Conservation (phyloP, 2,888 invertebrate species). For the Polietes domitor region DNA sequence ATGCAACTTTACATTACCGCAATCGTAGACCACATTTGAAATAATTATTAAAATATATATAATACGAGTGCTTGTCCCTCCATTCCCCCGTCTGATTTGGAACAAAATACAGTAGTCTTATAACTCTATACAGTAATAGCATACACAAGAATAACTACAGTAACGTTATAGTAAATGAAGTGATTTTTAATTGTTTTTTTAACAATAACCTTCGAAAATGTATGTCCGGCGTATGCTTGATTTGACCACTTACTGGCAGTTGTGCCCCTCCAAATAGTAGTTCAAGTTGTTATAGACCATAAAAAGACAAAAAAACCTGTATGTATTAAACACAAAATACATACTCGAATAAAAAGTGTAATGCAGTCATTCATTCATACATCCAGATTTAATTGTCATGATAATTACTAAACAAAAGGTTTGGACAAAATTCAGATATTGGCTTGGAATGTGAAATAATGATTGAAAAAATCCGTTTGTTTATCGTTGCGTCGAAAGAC, state of each 20-base stretch:
- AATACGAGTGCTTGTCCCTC: too few species aligned
- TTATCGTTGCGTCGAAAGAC: neutral
- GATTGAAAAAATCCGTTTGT: slow-evolving; percentile 5
- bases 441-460: neutral
- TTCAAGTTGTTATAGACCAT: slow-evolving; percentile 35
- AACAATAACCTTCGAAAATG: slow-evolving; percentile 6
- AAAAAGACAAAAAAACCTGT: slow-evolving; percentile 27
- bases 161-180: neutral
- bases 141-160: neutral
- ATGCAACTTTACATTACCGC: too few species aligned
- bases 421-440: slow-evolving; percentile 16
- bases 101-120: too few species aligned
- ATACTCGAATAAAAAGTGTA: neutral
- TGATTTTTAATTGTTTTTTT: neutral
- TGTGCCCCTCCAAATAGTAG: slow-evolving; percentile 5
- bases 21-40: too few species aligned
- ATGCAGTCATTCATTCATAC: slow-evolving; percentile 32
- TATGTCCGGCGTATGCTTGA: slow-evolving; percentile 30
- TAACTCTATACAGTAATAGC: neutral
- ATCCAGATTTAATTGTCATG: slow-evolving; percentile 29
- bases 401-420: slow-evolving; percentile 31
- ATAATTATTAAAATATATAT: too few species aligned
- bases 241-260: slow-evolving; percentile 8
- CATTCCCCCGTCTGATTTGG: too few species aligned
- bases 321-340: neutral